Percentiles rank a stretch among this genome's conserved stretches.
phyloP scores from a whole-genome alignment of 2,797 vertebrate genomes.

The Zenarchopterus dispar region DNA sequence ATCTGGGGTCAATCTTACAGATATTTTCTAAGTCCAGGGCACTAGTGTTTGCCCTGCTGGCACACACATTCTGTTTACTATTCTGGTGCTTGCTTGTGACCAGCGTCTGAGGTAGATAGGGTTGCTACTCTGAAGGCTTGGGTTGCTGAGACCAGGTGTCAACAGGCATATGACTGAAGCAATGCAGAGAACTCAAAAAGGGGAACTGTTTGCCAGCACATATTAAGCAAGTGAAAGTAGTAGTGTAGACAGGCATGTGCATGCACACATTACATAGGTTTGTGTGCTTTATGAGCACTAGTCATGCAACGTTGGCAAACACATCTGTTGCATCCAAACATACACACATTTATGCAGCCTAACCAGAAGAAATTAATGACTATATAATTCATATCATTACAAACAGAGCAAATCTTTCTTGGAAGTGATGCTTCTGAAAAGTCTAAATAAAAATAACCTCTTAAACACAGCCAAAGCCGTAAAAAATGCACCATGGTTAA shows the following conservation, averaged over 20 bases:
- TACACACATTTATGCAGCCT: conserved; percentile 4
- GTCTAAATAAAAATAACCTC: conserved; percentile 10
- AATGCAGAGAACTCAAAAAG: conserved; percentile 75
- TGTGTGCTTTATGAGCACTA: conserved; percentile 23
- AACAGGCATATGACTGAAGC: conserved; percentile 88
- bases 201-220: conserved; percentile 34
- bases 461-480: not conserved
- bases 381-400: conserved; percentile 20
- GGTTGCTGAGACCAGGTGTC: conserved; percentile 84
- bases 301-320: conserved; percentile 13
- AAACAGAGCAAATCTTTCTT: conserved; percentile 13
- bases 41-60: conserved; percentile 75
- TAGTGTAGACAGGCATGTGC: conserved; percentile 24
- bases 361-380: conserved; percentile 18
- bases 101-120: conserved; percentile 85
- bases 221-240: conserved; percentile 44
- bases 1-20: conserved; percentile 77
- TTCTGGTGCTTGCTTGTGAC: conserved; percentile 87
- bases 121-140: conserved; percentile 82
- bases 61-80: conserved; percentile 88
- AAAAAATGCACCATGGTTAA: conserved; percentile 11
- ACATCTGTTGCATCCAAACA: not conserved
- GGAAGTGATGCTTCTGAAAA: conserved; percentile 13
- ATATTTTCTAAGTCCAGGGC: conserved; percentile 81
- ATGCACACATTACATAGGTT: conserved; percentile 3